Conservation (phyloP, 2,797 vertebrate species). For the Hoplostethus mediterraneus region DNA sequence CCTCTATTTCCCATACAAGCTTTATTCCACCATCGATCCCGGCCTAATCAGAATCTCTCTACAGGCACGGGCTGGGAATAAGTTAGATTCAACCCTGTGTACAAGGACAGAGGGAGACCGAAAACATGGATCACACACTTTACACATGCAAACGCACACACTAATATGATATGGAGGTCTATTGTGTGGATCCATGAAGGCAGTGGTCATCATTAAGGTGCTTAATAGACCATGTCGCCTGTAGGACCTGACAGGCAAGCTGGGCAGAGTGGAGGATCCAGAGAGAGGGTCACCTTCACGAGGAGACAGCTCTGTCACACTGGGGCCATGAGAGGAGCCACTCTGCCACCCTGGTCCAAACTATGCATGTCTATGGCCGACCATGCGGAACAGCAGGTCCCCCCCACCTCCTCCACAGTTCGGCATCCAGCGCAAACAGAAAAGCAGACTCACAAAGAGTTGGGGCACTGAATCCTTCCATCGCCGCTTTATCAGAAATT, state of each 20-base stretch:
- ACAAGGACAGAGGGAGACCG: slow-evolving; percentile 11
- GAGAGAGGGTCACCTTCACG: slow-evolving; percentile 83
- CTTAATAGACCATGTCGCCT: slow-evolving; percentile 83
- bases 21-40: slow-evolving; percentile 61
- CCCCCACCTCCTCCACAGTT: slow-evolving; percentile 46
- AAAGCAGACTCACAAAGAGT: slow-evolving; percentile 12
- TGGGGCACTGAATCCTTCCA: slow-evolving; percentile 16
- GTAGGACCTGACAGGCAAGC: slow-evolving; percentile 73
- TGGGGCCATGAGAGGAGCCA: slow-evolving; percentile 66
- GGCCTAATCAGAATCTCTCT: slow-evolving; percentile 50
- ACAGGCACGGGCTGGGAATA: slow-evolving; percentile 46
- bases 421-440: slow-evolving; percentile 43
- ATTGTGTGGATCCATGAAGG: slow-evolving; percentile 49
- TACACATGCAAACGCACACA: slow-evolving; percentile 27
- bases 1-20: slow-evolving; percentile 65
- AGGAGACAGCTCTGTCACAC: slow-evolving; percentile 75
- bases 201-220: slow-evolving; percentile 83
- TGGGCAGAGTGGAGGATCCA: slow-evolving; percentile 65
- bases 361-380: slow-evolving; percentile 70
- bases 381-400: slow-evolving; percentile 75
- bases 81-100: slow-evolving; percentile 22
- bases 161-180: slow-evolving; percentile 27
- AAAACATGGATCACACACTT: slow-evolving; percentile 22
- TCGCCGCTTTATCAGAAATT: neutral
- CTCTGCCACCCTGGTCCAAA: slow-evolving; percentile 61